Base-by-base conservation (phyloP, 1,140 invertebrate species). In the Metopolophium dirhodum region DNA sequence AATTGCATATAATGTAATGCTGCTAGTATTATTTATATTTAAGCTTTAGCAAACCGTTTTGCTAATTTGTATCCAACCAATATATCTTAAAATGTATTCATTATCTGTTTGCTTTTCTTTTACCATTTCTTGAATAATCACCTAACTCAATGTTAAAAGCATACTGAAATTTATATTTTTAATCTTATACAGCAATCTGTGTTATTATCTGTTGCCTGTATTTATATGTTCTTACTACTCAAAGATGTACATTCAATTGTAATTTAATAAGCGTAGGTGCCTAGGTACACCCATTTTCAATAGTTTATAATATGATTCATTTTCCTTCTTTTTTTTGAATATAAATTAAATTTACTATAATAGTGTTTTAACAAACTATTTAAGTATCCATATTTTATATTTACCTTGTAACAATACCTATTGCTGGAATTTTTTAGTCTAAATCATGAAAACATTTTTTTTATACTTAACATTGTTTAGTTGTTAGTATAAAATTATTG, bases 41-140 rank as follows among this genome's bases (percentile, higher is more conserved):
- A 90, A 41, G 57, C 20, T n/a, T 57, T n/a, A 20, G 54, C 30
- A 20, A 90, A 68, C 23, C 26, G 54, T 90, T 45, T 90, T 45
- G 37, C 54, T 23, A 18, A 90, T 47, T 41, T 68, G 0, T 30
- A 49, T 90, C 89, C 57, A 68, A 45, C 7, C 86, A 87, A 26
- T 88, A 51, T 51, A 51, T 88, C 89, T 90, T 68, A 61, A 90
- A 88, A 51, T 51, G 26, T 45, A 41, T 86, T 89, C 14, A 57
- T 37, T 57, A 57, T 89, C 61, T 37, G 11, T 37, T 89, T 90
- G 26, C 2, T 90, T 45, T 18, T 45, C 2, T 90, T 45, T 41
- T 89, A 41, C 35, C 26, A 45, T 30, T 61, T 57, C 54, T 45
- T 90, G 26, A 18, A 20, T 41, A 30, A n/a, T 61, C 11, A 45